These are phyloP conservation scores for Harmothoe impar DNA, from an alignment of 2,888 invertebrate species.

Conservation along the genomic window DNA sequence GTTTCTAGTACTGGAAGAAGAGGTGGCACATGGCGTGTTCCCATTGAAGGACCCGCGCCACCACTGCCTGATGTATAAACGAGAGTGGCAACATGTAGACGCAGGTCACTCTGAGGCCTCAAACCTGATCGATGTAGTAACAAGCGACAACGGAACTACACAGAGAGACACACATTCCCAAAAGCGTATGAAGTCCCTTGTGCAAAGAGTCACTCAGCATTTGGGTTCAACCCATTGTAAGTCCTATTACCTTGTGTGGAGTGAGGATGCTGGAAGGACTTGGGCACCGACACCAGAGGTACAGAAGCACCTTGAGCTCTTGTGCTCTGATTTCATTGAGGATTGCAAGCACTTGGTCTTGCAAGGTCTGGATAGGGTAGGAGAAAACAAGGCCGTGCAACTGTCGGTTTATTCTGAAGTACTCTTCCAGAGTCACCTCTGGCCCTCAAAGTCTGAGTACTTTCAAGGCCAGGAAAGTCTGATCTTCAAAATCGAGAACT, in stretches of 20 bases:
- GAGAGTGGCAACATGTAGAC: constrained; percentile 66
- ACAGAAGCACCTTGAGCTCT: constrained; percentile 64
- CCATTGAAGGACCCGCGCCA: constrained; percentile 65
- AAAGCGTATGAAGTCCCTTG: constrained; percentile 24
- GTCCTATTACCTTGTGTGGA: constrained; percentile 66
- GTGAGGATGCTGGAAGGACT: constrained; percentile 25
- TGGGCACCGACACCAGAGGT: constrained; percentile 59
- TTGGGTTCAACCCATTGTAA: constrained; percentile 65
- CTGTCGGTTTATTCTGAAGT: constrained; percentile 64
- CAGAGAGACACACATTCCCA: constrained; percentile 17
- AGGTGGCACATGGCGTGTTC: constrained; percentile 66
- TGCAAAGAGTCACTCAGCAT: constrained; percentile 57
- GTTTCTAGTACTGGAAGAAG: constrained; percentile 68
- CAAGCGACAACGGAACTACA: background rate
- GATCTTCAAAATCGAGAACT: constrained; percentile 62
- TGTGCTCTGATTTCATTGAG: constrained; percentile 66
- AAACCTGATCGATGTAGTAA: constrained; percentile 40
- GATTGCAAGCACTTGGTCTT: constrained; percentile 67
- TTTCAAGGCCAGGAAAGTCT: constrained; percentile 63
- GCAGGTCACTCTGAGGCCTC: background rate
- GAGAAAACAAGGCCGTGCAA: background rate
- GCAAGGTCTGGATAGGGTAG: constrained; percentile 44
- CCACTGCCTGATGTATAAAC: constrained; percentile 66
- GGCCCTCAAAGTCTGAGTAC: constrained; percentile 40
- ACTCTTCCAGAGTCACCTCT: constrained; percentile 64